phyloP scores from a whole-genome alignment of 1,140 invertebrate genomes.

The Dryas iulia region DNA sequence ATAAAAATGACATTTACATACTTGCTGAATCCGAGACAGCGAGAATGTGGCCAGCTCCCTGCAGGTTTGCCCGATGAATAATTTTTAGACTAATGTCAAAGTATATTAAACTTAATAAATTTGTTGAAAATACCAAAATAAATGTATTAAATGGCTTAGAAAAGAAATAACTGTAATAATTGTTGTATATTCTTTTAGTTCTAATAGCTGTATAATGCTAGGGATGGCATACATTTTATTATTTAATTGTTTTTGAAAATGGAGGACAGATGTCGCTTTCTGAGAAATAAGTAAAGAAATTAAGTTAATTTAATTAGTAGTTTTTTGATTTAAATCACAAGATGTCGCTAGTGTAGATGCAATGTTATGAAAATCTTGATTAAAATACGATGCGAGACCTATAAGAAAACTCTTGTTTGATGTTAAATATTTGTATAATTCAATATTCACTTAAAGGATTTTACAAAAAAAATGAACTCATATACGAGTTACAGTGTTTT shows the following conservation, averaged over 20 bases:
- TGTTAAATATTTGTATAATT: too few relatives aligned
- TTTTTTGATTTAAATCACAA: not conserved
- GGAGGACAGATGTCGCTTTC: conserved; percentile 9
- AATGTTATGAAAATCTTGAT: too few relatives aligned
- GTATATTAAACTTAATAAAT: not conserved
- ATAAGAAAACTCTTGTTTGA: too few relatives aligned
- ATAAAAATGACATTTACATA: conserved; percentile 79
- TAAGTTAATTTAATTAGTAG: too few relatives aligned
- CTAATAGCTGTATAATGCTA: not conserved
- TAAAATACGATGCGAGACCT: too few relatives aligned
- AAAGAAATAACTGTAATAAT: not conserved
- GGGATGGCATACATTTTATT: not conserved
- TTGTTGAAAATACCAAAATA: not conserved
- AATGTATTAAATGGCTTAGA: not conserved
- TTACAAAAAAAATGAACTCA: too few relatives aligned
- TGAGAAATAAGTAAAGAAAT: not conserved
- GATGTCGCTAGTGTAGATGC: not conserved
- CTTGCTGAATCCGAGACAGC: conserved; percentile 75
- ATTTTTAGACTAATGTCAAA: conserved; percentile 36
- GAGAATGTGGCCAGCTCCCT: conserved; percentile 70
- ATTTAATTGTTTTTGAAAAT: not conserved
- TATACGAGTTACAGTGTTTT: too few relatives aligned
- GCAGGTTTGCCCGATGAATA: conserved; percentile 55
- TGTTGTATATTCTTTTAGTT: not conserved
- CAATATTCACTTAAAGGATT: too few relatives aligned